Base-by-base conservation (phyloP, 2,113 vertebrate species). In the Onychostoma macrolepis region DNA sequence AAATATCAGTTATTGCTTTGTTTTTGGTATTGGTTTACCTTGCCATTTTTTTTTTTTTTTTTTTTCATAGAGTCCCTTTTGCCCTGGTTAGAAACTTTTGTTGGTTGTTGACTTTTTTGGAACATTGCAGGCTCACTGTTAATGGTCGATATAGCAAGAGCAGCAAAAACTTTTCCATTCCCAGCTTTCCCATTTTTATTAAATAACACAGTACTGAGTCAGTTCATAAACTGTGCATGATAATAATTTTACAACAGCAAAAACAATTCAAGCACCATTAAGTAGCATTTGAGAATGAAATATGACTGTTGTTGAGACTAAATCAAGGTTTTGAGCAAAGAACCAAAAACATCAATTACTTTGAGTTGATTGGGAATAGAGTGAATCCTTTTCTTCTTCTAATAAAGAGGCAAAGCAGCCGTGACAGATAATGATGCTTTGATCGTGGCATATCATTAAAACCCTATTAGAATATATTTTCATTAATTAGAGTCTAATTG, bases 401-500 rank as follows among this genome's bases (percentile, higher is more conserved):
- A 72, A 38, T 72, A 41, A 86, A 71, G 85, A 80, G 56, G 11
- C 67, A 43, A 53, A 65, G 48, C 43, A 30, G 17, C 76, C 26
- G 84, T 24, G 80, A 45, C 58, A 6, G 58, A 58, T 36, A 86
- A 28, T 43, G 74, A 78, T 85, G 74, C 74, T 78, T 85, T 85
- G 72, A 85, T 77, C 84, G 48, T 45, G 41, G 19, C 28, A 50
- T 78, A 65, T 50, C 41, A 85, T 85, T 77, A 53, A 67, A 48
- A 17, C 33, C 26, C 82, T 28, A 53, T 43, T 81, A 86, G 43
- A 71, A 86, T 80, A 80, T 28, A 80, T 85, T 45, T 87, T 79
- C 36, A 45, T 56, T 58, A 26, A 72, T 81, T 81, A 81, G 36
- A 43, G n/a, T 43, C 79, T 63, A 43, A 81, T 81, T 83, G 26